A percentile compares a stretch with the other conserved stretches of the same genome.
Evolutionary conservation across 2,888 invertebrate genomes (phyloP).

Genomic region (Epistrophella euchroma): DNA sequence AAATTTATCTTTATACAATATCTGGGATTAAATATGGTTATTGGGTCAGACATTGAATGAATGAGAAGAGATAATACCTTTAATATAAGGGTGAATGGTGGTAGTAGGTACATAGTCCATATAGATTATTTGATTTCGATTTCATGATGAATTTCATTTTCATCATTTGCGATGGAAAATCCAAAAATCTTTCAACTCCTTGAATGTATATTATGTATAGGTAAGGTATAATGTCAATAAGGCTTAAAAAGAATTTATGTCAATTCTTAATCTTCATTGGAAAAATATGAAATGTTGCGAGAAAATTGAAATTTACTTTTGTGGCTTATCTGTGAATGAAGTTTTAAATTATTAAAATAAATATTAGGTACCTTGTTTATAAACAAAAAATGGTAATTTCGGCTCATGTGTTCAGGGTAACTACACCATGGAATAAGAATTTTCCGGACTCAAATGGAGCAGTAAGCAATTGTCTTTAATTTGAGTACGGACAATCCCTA

Average conservation of each 20-base stretch:
- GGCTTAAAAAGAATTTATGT: slow-evolving; percentile 14
- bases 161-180: slow-evolving; percentile 21
- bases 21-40: slow-evolving; percentile 45
- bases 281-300: slow-evolving; percentile 1
- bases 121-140: slow-evolving; percentile 21
- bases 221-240: too few relatives aligned
- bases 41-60: slow-evolving; percentile 42
- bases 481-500: too few relatives aligned
- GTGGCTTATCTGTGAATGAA: neutral
- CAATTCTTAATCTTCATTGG: neutral
- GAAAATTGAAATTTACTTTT: slow-evolving; percentile 8
- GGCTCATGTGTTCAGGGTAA: too few relatives aligned
- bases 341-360: slow-evolving; percentile 13
- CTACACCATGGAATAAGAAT: too few relatives aligned
- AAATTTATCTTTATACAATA: slow-evolving; percentile 37
- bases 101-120: neutral
- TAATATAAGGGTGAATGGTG: neutral
- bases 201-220: too few relatives aligned
- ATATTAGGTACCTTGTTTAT: slow-evolving; percentile 13
- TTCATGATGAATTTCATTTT: slow-evolving; percentile 44
- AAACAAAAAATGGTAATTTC: too few relatives aligned
- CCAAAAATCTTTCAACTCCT: slow-evolving; percentile 25
- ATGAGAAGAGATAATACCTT: slow-evolving; percentile 3
- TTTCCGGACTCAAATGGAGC: too few relatives aligned
- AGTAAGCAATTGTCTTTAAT: too few relatives aligned